A percentile compares a stretch with the other conserved stretches of the same genome.
Evolutionary conservation across 2,797 vertebrate species (phyloP).

Genomic region (Hypotaenidia okinawae): DNA sequence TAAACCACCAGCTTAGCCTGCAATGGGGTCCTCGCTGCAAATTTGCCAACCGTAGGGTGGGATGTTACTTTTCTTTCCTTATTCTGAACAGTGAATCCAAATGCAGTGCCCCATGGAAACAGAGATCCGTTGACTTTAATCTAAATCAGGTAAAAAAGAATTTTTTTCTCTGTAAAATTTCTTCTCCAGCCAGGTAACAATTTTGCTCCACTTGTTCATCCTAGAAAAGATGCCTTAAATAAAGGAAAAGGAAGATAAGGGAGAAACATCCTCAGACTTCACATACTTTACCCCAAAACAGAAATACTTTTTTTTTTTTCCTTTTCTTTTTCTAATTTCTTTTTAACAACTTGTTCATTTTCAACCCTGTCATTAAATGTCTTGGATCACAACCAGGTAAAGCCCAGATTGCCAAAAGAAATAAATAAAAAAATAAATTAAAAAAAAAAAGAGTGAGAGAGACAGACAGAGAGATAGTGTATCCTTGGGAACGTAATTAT

Average conservation of each 20-base stretch:
- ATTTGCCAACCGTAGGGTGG: not conserved
- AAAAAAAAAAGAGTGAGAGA: not conserved
- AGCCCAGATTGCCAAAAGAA: not conserved
- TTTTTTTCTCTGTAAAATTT: not conserved
- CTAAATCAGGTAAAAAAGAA: not conserved
- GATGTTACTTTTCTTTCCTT: not conserved
- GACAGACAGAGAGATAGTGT: not conserved
- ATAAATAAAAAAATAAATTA: not conserved
- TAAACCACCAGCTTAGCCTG: conserved; percentile 39
- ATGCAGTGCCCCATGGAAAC: not conserved
- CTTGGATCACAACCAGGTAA: not conserved
- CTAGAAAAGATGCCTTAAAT: not conserved
- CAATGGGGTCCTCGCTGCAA: conserved; percentile 4
- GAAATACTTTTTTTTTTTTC: not conserved
- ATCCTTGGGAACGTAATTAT: not conserved
- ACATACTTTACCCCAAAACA: not conserved
- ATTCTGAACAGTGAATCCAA: not conserved
- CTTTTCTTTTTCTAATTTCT: not conserved
- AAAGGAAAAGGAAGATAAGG: not conserved
- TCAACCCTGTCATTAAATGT: not conserved
- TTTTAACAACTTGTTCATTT: not conserved
- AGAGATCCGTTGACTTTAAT: not conserved
- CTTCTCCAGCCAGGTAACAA: not conserved
- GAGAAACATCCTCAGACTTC: not conserved
- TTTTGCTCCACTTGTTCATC: not conserved